Evolutionary conservation across 2,113 vertebrate species (phyloP), one percentile per base, ranked within the genome.

Genomic region (Siniperca knerii): DNA sequence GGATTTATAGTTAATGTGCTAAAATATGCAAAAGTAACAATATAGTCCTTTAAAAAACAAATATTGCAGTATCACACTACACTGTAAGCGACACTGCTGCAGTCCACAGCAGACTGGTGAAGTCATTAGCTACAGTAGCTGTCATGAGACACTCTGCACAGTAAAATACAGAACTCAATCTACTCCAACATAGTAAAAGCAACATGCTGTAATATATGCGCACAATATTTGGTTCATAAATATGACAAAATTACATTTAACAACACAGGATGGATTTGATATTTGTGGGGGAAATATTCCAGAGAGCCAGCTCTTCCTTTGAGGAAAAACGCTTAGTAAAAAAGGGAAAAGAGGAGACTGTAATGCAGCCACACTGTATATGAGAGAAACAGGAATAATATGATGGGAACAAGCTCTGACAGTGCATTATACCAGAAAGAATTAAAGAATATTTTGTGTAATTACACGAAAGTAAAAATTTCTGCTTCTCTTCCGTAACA

Each of bases 61-160:
- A 75, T 70, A 74, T 33, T 69, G 72, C 29, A 48, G 48, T 44
- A 81, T 81, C 58, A 79, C 40, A 65, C 4, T 16, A 82, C 79
- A 52, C 40, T 66, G 73, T 79, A 82, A 73, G 20, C 23, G 29
- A 76, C 73, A 67, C 77, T 18, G 8, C 66, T 48, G 54, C 71
- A 54, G 75, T 40, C 64, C 68, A 73, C 78, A 52, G 83, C 73
- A n/a, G 62, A 65, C 83, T 83, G 89, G 40, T 82, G 90, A 92
- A 92, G 87, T 82, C 92, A 89, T 93, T 88, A 92, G 57, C 81
- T 21, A 69, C 79, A 82, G 71, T 64, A 72, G 87, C 86, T 85
- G 87, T 87, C 89, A 89, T 69, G 82, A 87, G 75, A 85, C 54
- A 71, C 83, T 78, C 62, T 42, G 44, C 54, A 58, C 33, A 73